A percentile compares a stretch with the other conserved stretches of the same genome.
Conservation (phyloP, 53 echinoderm and acorn worm genomes). For the Hippasteria phrygiana region DNA sequence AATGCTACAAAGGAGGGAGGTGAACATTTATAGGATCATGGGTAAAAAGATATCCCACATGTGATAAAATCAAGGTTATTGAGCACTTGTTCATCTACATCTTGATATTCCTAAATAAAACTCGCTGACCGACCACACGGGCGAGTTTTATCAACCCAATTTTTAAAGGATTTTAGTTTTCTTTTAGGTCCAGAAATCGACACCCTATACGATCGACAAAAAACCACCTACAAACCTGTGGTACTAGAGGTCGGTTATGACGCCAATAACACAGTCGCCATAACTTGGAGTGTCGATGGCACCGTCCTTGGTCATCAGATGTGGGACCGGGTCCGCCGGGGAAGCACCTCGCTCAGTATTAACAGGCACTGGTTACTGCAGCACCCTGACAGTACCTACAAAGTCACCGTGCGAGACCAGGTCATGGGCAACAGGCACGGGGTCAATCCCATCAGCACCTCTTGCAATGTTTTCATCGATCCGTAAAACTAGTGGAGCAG, state of each 20-base stretch:
- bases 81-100: too few species aligned
- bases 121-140: too few species aligned
- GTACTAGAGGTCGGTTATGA: not conserved
- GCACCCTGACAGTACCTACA: constrained; percentile 35
- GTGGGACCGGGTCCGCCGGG: not conserved
- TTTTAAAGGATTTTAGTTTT: not conserved
- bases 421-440: not conserved
- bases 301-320: not conserved
- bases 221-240: not conserved
- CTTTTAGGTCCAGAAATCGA: not conserved
- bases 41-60: too few species aligned
- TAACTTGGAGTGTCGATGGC: constrained; percentile 7
- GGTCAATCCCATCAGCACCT: constrained; percentile 28
- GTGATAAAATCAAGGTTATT: too few species aligned
- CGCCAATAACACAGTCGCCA: constrained; percentile 19
- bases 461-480: not conserved
- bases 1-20: too few species aligned
- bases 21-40: too few species aligned
- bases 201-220: not conserved
- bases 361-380: not conserved
- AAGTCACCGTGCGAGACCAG: constrained; percentile 35
- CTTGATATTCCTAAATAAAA: too few species aligned
- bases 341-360: constrained; percentile 9
- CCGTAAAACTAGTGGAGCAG: not conserved
- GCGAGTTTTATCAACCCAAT: not conserved